Evolutionary conservation across 2,113 vertebrate species (phyloP), one percentile per base, ranked within the genome.

Genomic region (Ciconia stormi): DNA sequence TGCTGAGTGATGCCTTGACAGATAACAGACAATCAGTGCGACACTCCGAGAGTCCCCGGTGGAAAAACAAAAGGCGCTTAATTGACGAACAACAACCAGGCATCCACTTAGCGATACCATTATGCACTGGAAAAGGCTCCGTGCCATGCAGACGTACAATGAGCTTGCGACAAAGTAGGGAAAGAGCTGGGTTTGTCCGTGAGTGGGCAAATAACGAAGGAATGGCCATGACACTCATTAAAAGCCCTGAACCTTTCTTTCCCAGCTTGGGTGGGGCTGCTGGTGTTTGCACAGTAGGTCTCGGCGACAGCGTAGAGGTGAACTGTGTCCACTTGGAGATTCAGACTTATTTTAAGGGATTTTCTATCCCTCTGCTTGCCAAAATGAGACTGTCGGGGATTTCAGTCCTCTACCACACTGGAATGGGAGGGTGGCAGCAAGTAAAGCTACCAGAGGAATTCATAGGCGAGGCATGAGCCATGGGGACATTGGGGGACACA

Each of bases 1-100:
- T 94, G 83, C 96, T 89, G 96, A 73, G 91, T 92, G 90, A 96
- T 96, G 95, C 90, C 80, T 97, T 95, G 97, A 97, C 95, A 94
- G 93, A 96, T 91, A 96, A 95, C 88, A 86, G 83, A 93, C 96
- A 93, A 89, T 91, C 70, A n/a, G 77, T 70, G 38, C 8, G 0
- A 94, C 83, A 90, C 82, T 94, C 87, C 90, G 50, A 61, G 65
- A 92, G 82, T 93, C 92, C 92, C 92, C 2, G 21, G 53, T 70
- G 61, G 80, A 97, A 97, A 97, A 97, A 93, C 84, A 86, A 90
- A 95, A 90, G 89, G 21, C 2, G 0, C 58, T 94, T 95, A 96
- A 93, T 93, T 86, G 76, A 49, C 2, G 49, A 91, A 90, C 84
- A 92, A 83, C 91, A 90, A n/a, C 34, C 61, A 65, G 91, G 95